Evolutionary conservation across 2,113 vertebrate species (phyloP).

Genomic region (Myrmophylax atrothorax): DNA sequence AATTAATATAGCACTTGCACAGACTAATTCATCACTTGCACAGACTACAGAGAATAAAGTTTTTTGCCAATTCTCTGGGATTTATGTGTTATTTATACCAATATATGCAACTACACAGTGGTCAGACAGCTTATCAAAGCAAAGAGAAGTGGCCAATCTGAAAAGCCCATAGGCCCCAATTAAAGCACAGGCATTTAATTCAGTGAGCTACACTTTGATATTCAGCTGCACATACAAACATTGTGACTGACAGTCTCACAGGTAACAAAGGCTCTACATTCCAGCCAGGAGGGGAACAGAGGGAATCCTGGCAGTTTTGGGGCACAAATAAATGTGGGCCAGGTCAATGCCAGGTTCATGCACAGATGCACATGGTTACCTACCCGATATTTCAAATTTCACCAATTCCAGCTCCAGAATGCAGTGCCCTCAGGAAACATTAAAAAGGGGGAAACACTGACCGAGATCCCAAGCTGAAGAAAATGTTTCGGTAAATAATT

Average conservation of each 20-base stretch:
- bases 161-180: background rate
- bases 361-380: slow-evolving; percentile 66
- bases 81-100: background rate
- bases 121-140: background rate
- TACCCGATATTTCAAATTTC: slow-evolving; percentile 69
- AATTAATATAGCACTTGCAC: background rate
- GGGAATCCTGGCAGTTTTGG: background rate
- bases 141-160: background rate
- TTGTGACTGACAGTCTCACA: background rate
- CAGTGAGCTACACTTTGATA: background rate
- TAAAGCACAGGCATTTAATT: background rate
- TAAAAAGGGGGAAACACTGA: slow-evolving; percentile 59
- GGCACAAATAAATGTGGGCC: slow-evolving; percentile 41
- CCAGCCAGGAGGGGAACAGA: background rate
- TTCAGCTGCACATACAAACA: background rate
- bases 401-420: slow-evolving; percentile 48
- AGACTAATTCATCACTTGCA: background rate
- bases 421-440: slow-evolving; percentile 23
- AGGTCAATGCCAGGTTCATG: slow-evolving; percentile 67
- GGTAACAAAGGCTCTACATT: background rate
- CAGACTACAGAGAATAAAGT: background rate
- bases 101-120: background rate
- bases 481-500: slow-evolving; percentile 52
- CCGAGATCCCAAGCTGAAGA: slow-evolving; percentile 58
- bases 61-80: background rate